Percentiles rank a stretch among this genome's conserved stretches.
These are phyloP conservation scores for Anoplopoma fimbria DNA, from an alignment of 2,113 vertebrate genomes.

Conservation along the genomic window DNA sequence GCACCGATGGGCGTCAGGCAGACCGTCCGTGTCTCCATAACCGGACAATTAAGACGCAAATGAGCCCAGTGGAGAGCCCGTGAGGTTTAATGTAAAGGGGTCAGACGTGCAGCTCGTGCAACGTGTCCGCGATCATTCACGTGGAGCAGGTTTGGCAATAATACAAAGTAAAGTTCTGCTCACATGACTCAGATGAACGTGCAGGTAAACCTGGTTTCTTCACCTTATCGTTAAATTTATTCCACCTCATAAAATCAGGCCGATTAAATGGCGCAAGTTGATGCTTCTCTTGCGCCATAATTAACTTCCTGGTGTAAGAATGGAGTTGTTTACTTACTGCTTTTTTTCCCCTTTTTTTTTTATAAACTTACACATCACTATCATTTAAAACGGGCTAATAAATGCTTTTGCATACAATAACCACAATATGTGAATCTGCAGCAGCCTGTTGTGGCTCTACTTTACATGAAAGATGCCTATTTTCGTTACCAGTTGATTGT, in stretches of 20 bases:
- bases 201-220: background rate
- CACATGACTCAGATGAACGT: background rate
- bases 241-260: background rate
- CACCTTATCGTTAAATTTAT: background rate
- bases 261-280: background rate
- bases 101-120: conserved; percentile 2
- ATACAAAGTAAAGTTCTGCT: background rate
- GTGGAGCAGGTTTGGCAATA: background rate
- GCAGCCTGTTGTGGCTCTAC: conserved; percentile 36
- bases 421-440: conserved; percentile 5
- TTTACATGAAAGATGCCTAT: conserved; percentile 49
- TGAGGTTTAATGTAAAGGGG: conserved; percentile 41
- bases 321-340: conserved; percentile 4
- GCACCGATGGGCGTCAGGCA: conserved; percentile 36
- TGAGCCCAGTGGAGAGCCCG: conserved; percentile 48
- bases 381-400: background rate
- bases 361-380: background rate
- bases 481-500: conserved; percentile 74
- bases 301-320: background rate
- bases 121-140: conserved; percentile 23
- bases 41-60: conserved; percentile 60
- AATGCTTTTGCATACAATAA: conserved; percentile 6
- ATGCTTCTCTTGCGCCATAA: background rate
- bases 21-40: conserved; percentile 44
- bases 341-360: background rate